A percentile compares a stretch with the other conserved stretches of the same genome.
Evolutionary conservation across 30 jellyfish, hydroid and myxozoan species (phyloP).

Genomic region (Cassiopea xamachana): DNA sequence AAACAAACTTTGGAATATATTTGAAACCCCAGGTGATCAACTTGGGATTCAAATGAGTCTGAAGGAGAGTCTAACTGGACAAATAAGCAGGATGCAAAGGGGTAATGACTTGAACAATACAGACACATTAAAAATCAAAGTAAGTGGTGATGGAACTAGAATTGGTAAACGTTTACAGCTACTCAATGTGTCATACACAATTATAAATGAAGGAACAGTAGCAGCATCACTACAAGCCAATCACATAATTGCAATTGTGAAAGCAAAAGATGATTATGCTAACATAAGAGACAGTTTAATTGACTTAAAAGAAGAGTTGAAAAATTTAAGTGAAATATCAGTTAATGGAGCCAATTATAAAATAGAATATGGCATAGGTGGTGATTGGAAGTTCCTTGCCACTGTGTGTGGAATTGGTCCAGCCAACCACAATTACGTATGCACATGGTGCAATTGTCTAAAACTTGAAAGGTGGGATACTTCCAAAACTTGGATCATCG

Average conservation of each 20-base stretch:
- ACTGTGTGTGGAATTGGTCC: conserved; percentile 22
- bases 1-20: neutral
- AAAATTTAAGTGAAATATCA: neutral
- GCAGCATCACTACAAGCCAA: too few relatives aligned
- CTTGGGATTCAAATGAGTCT: neutral
- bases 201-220: neutral
- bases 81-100: neutral
- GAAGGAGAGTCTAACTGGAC: neutral
- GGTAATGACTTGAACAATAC: neutral
- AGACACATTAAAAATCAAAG: conserved; percentile 3
- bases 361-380: conserved; percentile 13
- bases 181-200: too few relatives aligned
- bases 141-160: conserved; percentile 54
- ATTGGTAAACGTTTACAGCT: conserved; percentile 48
- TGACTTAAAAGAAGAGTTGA: conserved; percentile 31
- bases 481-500: neutral
- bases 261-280: too few relatives aligned
- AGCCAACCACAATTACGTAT: conserved; percentile 53
- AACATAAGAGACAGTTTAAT: too few relatives aligned
- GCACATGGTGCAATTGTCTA: conserved; percentile 33
- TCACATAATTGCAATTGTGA: too few relatives aligned
- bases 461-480: neutral
- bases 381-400: too few relatives aligned
- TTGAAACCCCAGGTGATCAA: neutral
- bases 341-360: conserved; percentile 2